Conservation (phyloP, 2,888 invertebrate genomes). For the Caenorhabditis sp. region DNA sequence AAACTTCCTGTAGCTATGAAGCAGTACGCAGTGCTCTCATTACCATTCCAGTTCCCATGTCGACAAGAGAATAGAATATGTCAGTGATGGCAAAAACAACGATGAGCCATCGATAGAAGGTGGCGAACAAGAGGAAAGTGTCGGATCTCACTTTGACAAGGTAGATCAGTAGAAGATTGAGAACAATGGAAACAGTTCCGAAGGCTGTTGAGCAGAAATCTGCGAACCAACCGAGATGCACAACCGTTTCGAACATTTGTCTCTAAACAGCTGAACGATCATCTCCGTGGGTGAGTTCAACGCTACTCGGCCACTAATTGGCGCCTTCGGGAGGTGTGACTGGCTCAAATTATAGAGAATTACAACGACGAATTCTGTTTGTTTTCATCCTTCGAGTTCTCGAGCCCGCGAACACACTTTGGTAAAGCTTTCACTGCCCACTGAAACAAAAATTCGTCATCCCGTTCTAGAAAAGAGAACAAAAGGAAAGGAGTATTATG, state of each 20-base stretch:
- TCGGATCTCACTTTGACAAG: not conserved
- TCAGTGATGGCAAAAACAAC: not conserved
- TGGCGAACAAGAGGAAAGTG: not conserved
- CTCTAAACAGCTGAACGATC: not conserved
- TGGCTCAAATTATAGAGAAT: not conserved
- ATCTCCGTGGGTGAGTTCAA: not conserved
- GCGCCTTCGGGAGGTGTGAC: not conserved
- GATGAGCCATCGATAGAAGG: not conserved
- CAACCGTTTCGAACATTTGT: not conserved
- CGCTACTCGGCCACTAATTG: not conserved
- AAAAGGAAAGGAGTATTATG: no score
- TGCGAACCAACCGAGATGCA: not conserved
- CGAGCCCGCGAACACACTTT: not conserved
- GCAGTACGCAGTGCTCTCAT: no score
- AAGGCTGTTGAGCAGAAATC: not conserved
- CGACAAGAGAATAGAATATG: not conserved
- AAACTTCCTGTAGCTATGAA: not conserved
- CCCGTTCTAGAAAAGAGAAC: no score
- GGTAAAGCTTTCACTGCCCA: not conserved
- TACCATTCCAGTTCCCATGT: constrained; percentile 7
- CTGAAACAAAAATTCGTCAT: not conserved
- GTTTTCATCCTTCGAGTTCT: not conserved
- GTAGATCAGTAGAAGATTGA: not conserved
- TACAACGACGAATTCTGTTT: not conserved
- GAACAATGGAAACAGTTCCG: not conserved